Base-by-base conservation (phyloP, 1,140 invertebrate species). In the Lepidostoma basale region DNA sequence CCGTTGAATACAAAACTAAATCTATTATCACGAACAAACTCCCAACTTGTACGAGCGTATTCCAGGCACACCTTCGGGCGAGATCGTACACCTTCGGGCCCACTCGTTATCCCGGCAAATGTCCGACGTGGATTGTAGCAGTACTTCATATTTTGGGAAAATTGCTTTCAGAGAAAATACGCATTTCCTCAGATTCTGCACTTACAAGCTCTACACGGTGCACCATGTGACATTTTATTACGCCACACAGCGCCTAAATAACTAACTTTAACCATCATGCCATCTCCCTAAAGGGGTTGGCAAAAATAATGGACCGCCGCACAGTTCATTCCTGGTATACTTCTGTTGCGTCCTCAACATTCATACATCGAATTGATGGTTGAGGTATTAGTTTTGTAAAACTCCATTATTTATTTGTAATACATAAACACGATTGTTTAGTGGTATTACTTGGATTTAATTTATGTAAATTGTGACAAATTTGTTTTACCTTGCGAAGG, bases 1-100 rank as follows among this genome's bases (percentile, higher is more conserved):
- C 44, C 12, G 16, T 22, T 45, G 44, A 45, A 45, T 45, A 45
- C 44, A 45, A 45, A 45, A 45, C 44, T 45, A 45, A 45, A 45
- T 45, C 44, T 45, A 45, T 45, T 45, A 45, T 45, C 44, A 20
- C 18, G 44, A 14, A n/a, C 44, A 20, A 20, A 45, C 16, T 45
- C 23, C 23, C 44, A 22, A 10, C 44, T 45, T 36, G 33, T 36
- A 36, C 33, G 14, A 36, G 14, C 10, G 33, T n/a, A 36, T 36
- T 36, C 33, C 14, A 36, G 33, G 10, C 33, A 36, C 33, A 36
- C 33, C 5, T 36, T 6, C 14, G 33, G 33, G 2, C 33, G 33
- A 1, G n/a, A n/a, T n/a, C n/a, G n/a, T n/a, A n/a, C n/a, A n/a
- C 33, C 5, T 1, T 2, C 33, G 9, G 9, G 5, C 9, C 1